These are phyloP conservation scores for Tinea semifulvella DNA, from an alignment of 2,888 invertebrate genomes.

Conservation along the genomic window DNA sequence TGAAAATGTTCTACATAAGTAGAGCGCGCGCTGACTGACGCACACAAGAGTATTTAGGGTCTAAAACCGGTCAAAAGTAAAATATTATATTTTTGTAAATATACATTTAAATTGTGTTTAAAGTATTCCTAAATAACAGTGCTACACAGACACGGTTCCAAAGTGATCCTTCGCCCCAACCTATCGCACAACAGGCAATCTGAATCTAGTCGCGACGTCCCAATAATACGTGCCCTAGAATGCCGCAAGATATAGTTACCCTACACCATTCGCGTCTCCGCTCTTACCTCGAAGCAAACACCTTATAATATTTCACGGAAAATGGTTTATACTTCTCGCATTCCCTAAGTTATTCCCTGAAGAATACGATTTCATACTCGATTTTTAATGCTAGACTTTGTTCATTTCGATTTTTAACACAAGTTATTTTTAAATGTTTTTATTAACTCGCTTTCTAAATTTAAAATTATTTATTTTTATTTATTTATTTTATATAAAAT, in stretches of 20 bases:
- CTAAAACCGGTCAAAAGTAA: too few relatives aligned
- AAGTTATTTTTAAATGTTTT: too few relatives aligned
- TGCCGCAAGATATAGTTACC: background rate
- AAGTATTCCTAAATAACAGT: background rate
- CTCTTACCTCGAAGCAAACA: conserved; percentile 6
- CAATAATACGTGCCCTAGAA: too few relatives aligned
- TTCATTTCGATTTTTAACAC: too few relatives aligned
- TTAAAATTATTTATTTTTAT: too few relatives aligned
- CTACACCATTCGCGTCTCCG: conserved; percentile 1
- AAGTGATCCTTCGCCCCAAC: background rate
- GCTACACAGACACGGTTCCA: background rate
- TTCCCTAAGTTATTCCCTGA: background rate
- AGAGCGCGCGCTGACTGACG: too few relatives aligned
- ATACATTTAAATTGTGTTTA: background rate
- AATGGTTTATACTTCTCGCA: background rate
- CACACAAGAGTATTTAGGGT: too few relatives aligned
- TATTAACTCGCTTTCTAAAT: too few relatives aligned
- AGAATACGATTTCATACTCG: background rate
- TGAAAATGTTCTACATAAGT: too few relatives aligned
- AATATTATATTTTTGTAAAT: background rate
- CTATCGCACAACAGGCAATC: background rate
- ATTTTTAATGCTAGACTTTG: too few relatives aligned
- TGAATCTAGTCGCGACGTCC: background rate
- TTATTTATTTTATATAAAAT: too few relatives aligned
- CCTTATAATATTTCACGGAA: conserved; percentile 8